Conservation (phyloP, 2,888 invertebrate genomes). For the Cosmia trapezina region DNA sequence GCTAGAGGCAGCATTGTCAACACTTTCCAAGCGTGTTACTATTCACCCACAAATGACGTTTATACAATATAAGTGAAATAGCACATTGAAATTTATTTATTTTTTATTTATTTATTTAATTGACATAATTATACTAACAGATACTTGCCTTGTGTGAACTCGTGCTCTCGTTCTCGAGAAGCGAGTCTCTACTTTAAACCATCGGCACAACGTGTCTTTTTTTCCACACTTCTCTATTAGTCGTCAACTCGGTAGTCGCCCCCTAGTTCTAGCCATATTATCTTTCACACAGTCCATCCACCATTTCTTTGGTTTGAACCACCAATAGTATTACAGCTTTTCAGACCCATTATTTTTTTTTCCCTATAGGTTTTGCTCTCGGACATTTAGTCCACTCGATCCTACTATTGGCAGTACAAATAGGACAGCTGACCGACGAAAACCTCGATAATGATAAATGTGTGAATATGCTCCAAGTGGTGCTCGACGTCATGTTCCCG, state of each 20-base stretch:
- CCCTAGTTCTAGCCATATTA: no score
- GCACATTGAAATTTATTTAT: no score
- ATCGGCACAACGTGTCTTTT: no score
- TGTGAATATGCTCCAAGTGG: slow-evolving; percentile 90
- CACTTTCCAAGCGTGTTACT: background rate
- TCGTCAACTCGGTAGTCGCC: no score
- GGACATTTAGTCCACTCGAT: slow-evolving; percentile 94
- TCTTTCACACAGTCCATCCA: no score
- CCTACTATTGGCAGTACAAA: slow-evolving; percentile 92
- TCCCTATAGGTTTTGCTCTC: slow-evolving; percentile 92
- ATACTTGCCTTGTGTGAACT: background rate
- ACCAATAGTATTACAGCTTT: background rate
- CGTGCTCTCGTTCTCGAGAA: background rate
- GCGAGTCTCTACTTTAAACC: background rate
- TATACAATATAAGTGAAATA: background rate
- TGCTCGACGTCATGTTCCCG: slow-evolving; percentile 93
- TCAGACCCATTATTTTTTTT: background rate
- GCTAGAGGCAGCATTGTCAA: background rate
- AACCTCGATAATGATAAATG: slow-evolving; percentile 90
- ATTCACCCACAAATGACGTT: background rate
- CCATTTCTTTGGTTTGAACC: background rate
- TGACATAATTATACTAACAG: no score
- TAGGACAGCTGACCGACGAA: slow-evolving; percentile 90
- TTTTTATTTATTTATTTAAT: no score
- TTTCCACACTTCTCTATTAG: no score